phyloP scores from a whole-genome alignment of 2,797 vertebrate species.

The Perodicticus potto region DNA sequence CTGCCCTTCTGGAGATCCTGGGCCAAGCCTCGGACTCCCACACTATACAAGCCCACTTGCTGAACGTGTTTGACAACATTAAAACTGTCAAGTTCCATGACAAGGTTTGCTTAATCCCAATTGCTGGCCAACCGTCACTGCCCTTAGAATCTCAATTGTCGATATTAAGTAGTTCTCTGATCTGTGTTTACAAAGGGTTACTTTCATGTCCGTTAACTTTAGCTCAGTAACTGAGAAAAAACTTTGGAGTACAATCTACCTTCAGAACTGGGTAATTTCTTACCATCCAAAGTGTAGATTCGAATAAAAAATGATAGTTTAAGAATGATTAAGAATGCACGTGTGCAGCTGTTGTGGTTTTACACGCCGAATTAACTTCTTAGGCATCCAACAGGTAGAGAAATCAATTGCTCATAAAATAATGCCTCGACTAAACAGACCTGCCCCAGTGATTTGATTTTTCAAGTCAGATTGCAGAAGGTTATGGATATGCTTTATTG shows the following conservation, averaged over 20 bases:
- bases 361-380: neutral
- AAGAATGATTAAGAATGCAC: neutral
- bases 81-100: constrained; percentile 95
- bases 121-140: neutral
- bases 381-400: constrained; percentile 3
- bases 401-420: neutral
- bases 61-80: constrained; percentile 98
- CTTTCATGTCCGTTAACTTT: neutral
- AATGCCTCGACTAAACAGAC: neutral
- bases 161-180: neutral
- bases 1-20: constrained; percentile 96
- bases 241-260: neutral
- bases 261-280: neutral
- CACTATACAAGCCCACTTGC: constrained; percentile 96
- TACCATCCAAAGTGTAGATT: neutral
- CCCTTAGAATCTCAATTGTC: neutral
- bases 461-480: neutral
- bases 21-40: constrained; percentile 97
- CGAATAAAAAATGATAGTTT: neutral
- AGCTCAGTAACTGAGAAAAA: neutral
- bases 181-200: neutral
- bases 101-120: constrained; percentile 88
- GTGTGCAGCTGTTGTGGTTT: neutral
- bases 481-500: neutral
- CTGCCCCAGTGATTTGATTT: neutral